Conservation (phyloP, 1,140 invertebrate genomes). For the Dinoponera quadriceps region DNA sequence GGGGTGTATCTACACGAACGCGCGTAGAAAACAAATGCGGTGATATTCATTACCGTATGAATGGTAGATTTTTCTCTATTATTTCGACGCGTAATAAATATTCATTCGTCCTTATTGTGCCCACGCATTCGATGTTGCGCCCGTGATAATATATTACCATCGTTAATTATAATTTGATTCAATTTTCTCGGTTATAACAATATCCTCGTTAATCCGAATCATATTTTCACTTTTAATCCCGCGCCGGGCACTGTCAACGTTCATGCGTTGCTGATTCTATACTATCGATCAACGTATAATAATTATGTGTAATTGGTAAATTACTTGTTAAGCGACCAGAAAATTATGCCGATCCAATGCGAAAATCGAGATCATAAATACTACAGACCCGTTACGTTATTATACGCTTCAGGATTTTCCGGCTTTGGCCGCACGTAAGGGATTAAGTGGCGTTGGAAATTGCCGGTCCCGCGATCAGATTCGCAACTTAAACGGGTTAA, state of each 20-base stretch:
- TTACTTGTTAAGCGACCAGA: conserved; percentile 60
- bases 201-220: conserved; percentile 60
- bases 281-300: conserved; percentile 57
- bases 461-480: conserved; percentile 41
- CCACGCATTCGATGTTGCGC: conserved; percentile 46
- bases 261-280: conserved; percentile 52
- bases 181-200: conserved; percentile 58
- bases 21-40: conserved; percentile 52
- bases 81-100: conserved; percentile 61
- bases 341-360: conserved; percentile 59
- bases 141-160: conserved; percentile 60
- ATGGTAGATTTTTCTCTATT: conserved; percentile 58
- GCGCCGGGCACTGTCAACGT: conserved; percentile 58
- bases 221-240: conserved; percentile 62
- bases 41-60: conserved; percentile 57
- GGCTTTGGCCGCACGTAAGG: conserved; percentile 47
- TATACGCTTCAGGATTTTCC: conserved; percentile 54
- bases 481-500: conserved; percentile 48
- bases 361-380: conserved; percentile 61
- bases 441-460: conserved; percentile 58
- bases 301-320: conserved; percentile 57
- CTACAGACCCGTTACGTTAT: conserved; percentile 37
- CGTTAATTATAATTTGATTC: conserved; percentile 64
- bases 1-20: conserved; percentile 9
- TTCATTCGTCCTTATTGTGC: conserved; percentile 60